These are phyloP conservation scores for Thecophora atra DNA, from an alignment of 2,888 invertebrate species.

Conservation along the genomic window DNA sequence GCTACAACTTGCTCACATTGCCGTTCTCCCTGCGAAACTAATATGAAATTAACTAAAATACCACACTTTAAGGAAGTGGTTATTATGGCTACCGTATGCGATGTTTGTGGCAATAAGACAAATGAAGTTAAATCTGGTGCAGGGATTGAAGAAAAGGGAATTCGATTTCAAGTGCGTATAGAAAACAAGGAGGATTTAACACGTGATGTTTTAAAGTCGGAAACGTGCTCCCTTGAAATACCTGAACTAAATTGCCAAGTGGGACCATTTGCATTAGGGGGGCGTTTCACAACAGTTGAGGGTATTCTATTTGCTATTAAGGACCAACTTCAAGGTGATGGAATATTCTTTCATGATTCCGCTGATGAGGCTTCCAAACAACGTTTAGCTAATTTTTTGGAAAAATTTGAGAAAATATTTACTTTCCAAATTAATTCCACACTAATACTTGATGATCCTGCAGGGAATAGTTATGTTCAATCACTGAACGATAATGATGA, in stretches of 20 bases:
- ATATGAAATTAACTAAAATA: slow-evolving; percentile 94
- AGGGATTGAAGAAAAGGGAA: slow-evolving; percentile 85
- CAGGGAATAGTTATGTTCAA: slow-evolving; percentile 96
- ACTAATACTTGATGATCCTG: slow-evolving; percentile 91
- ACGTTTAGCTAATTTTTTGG: slow-evolving; percentile 73
- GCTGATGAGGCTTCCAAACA: slow-evolving; percentile 69
- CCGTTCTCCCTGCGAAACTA: slow-evolving; percentile 82
- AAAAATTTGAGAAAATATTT: slow-evolving; percentile 75
- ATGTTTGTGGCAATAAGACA: slow-evolving; percentile 87
- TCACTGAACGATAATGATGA: slow-evolving; percentile 74
- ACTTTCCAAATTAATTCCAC: slow-evolving; percentile 73
- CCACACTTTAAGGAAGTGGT: slow-evolving; percentile 98
- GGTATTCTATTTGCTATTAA: slow-evolving; percentile 83
- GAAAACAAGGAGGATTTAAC: slow-evolving; percentile 79
- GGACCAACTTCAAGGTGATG: slow-evolving; percentile 76
- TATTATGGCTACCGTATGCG: slow-evolving; percentile 96
- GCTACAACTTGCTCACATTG: slow-evolving; percentile 88
- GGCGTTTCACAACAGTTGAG: slow-evolving; percentile 95
- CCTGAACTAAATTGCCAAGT: slow-evolving; percentile 91
- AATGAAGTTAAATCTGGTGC: slow-evolving; percentile 96
- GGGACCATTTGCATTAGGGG: slow-evolving; percentile 85
- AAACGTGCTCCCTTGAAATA: slow-evolving; percentile 80
- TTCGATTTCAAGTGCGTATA: slow-evolving; percentile 79
- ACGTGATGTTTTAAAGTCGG: slow-evolving; percentile 94
- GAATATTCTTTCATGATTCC: slow-evolving; percentile 79